Evolutionary conservation across 2,797 vertebrate species (phyloP), one percentile per base, ranked within the genome.

Genomic region (Harpagifer antarcticus): DNA sequence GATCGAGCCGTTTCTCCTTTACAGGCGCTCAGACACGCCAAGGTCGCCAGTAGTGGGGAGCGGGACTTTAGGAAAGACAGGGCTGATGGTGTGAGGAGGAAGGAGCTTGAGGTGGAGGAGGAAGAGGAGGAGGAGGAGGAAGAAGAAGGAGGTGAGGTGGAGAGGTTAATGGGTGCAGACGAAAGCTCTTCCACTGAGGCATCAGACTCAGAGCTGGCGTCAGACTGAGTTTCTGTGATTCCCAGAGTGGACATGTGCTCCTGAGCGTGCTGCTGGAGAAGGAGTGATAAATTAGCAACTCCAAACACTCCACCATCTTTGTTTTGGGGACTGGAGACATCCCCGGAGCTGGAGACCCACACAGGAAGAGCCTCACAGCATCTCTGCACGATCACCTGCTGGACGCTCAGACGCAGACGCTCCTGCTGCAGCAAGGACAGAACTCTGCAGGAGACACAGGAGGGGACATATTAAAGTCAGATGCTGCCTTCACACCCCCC

Each of bases 51-150:
- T 0, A 98, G 85, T 5, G 95, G 95, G 0, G 96, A 99, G 77
- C 91, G 93, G 15, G 96, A 96, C 84, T 98, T 99, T 0, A 99
- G 91, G 82, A 99, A 99, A 62, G 95, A 92, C 77, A 99, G 86
- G 2, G 97, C 92, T 1, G 98, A 97, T 0, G 96, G 86, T 3
- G 97, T 99, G 78, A 99, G 95, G 4, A 94, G 90, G 37, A 96
- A 96, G n/a, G 89, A 88, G 54, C 23, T 81, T 5, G 86, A 70
- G 6, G 86, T 74, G 17, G 85, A 68, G 1, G 76, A 74, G 0
- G 83, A 80, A 0, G 23, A 27, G 23, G 85, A 59, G 6, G 87
- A 44, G 56, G 87, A 44, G 56, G 85, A 81, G 4, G 85, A 81
- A 7, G 79, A 61, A 2, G 91, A 89, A 0, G 91, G 87, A 0